These are phyloP conservation scores for Semaprochilodus insignis DNA, from an alignment of 2,797 vertebrate genomes.

Conservation along the genomic window DNA sequence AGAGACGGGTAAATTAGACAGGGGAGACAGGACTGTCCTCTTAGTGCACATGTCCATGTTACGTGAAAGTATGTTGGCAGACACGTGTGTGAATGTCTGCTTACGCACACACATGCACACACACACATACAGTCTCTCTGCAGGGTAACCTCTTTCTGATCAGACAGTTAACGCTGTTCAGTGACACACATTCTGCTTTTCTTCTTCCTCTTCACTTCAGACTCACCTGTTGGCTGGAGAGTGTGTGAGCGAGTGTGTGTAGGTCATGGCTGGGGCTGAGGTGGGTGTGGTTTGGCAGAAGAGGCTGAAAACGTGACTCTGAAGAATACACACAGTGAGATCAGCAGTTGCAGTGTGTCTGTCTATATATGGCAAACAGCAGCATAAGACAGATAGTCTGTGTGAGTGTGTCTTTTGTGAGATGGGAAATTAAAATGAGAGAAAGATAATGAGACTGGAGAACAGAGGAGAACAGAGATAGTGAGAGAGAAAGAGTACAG, in stretches of 20 bases:
- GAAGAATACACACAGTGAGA: conserved; percentile 2
- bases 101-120: too few relatives aligned
- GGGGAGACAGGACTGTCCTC: too few relatives aligned
- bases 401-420: not conserved
- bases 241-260: conserved; percentile 1
- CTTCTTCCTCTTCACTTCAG: not conserved
- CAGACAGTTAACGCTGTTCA: not conserved
- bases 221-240: not conserved
- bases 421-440: not conserved
- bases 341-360: conserved; percentile 1
- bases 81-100: too few relatives aligned
- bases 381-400: not conserved
- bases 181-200: not conserved
- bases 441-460: not conserved
- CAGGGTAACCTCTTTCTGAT: too few relatives aligned
- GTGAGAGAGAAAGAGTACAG: not conserved
- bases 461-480: not conserved
- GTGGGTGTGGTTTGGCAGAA: not conserved
- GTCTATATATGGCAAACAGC: conserved; percentile 29
- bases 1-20: too few relatives aligned
- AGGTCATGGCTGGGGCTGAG: not conserved
- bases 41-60: too few relatives aligned
- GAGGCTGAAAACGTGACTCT: conserved; percentile 14
- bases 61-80: too few relatives aligned
- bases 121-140: too few relatives aligned